A percentile compares a stretch with the other conserved stretches of the same genome.
Evolutionary conservation across 2,888 invertebrate species (phyloP).

Genomic region (Zhengitettix transpicula): DNA sequence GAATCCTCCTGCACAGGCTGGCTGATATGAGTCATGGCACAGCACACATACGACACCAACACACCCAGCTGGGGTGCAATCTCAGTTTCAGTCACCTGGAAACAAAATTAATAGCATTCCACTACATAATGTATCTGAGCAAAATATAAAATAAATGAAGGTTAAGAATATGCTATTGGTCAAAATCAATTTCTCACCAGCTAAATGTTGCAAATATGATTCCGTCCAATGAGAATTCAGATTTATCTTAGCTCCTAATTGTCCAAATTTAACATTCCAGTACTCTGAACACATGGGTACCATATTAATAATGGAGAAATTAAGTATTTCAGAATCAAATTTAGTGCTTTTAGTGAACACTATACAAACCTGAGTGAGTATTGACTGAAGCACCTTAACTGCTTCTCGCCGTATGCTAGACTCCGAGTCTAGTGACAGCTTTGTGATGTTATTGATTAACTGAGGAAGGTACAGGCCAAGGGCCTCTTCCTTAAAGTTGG

Average conservation of each 20-base stretch:
- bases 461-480: constrained; percentile 41
- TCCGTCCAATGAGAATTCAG: too few relatives aligned
- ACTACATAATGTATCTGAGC: too few relatives aligned
- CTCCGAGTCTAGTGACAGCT: constrained; percentile 52
- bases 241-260: too few relatives aligned
- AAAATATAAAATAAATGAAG: too few relatives aligned
- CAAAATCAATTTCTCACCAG: too few relatives aligned
- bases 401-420: constrained; percentile 31
- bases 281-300: too few relatives aligned
- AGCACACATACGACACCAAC: constrained; percentile 61
- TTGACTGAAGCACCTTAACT: constrained; percentile 26
- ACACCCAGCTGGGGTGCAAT: constrained; percentile 58
- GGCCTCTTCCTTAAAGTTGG: constrained; percentile 24
- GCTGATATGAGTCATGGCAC: constrained; percentile 82
- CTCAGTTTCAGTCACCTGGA: constrained; percentile 30
- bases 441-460: constrained; percentile 49
- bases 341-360: neutral
- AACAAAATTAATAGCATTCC: constrained; percentile 1
- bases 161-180: too few relatives aligned
- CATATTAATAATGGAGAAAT: too few relatives aligned
- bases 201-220: too few relatives aligned
- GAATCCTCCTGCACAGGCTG: constrained; percentile 69
- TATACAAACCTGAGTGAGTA: constrained; percentile 19
- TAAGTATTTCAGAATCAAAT: too few relatives aligned
- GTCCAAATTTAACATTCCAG: too few relatives aligned